Evolutionary conservation across 2,888 invertebrate species (phyloP).

Genomic region (Drosophila anceps): DNA sequence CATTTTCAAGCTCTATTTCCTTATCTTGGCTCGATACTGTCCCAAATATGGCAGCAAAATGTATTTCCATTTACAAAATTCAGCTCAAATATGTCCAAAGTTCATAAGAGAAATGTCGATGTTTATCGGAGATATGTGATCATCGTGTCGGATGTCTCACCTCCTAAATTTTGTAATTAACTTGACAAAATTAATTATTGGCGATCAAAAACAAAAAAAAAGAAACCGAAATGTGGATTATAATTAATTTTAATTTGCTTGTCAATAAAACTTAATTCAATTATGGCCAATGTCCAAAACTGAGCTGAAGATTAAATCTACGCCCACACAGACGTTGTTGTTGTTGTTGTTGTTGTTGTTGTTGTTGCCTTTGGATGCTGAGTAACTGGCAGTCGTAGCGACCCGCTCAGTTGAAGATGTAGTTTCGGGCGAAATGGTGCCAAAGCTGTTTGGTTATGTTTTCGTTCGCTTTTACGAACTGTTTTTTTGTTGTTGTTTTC

Average conservation of each 20-base stretch:
- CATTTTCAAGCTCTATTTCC: not conserved
- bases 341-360: slow-evolving; percentile 16
- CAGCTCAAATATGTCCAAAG: not conserved
- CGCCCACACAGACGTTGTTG: slow-evolving; percentile 44
- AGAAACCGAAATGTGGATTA: slow-evolving; percentile 1
- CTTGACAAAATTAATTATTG: slow-evolving; percentile 8
- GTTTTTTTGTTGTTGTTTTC: not conserved
- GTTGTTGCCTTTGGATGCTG: slow-evolving; percentile 1
- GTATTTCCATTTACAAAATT: not conserved
- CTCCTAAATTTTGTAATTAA: not conserved
- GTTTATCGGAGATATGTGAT: not conserved
- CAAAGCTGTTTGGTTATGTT: slow-evolving; percentile 54
- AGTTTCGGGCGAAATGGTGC: slow-evolving; percentile 49
- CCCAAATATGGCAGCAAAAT: not conserved
- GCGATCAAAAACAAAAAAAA: not conserved
- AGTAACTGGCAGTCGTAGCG: slow-evolving; percentile 8
- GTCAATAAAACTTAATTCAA: slow-evolving; percentile 56
- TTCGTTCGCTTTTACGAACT: slow-evolving; percentile 18
- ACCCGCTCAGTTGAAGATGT: slow-evolving; percentile 14
- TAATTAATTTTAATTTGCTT: slow-evolving; percentile 28
- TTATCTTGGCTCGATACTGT: not conserved
- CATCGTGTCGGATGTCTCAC: slow-evolving; percentile 12
- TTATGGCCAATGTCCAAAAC: slow-evolving; percentile 47
- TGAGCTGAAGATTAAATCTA: slow-evolving; percentile 35
- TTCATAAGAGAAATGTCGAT: not conserved